Evolutionary conservation across 2,888 invertebrate species (phyloP).

Genomic region (Heliothis peltigera): DNA sequence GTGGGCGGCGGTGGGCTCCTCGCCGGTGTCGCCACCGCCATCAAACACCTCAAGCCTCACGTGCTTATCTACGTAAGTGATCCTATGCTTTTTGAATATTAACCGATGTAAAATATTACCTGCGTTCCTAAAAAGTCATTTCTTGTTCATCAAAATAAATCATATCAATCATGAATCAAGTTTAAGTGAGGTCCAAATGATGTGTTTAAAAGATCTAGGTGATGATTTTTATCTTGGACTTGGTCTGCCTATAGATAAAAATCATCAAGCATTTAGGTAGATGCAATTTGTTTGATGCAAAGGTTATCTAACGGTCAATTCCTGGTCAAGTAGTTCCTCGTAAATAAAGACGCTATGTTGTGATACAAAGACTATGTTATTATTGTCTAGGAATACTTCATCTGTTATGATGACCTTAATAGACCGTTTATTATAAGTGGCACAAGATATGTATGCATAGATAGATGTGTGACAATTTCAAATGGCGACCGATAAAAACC

Average conservation of each 20-base stretch:
- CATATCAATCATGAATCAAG: too few species aligned
- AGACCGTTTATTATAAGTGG: neutral
- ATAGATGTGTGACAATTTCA: neutral
- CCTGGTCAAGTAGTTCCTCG: constrained; percentile 6
- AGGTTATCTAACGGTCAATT: constrained; percentile 31
- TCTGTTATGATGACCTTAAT: neutral
- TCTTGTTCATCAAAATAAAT: too few species aligned
- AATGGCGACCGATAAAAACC: neutral
- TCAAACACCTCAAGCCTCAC: constrained; percentile 95
- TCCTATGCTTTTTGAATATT: neutral
- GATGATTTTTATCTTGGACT: too few species aligned
- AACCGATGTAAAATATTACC: too few species aligned
- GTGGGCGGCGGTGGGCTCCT: constrained; percentile 98
- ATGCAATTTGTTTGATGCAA: neutral
- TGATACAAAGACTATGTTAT: constrained; percentile 6
- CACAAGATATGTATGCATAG: neutral
- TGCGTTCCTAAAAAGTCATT: too few species aligned
- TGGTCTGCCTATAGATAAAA: too few species aligned
- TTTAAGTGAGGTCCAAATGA: too few species aligned
- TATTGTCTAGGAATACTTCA: constrained; percentile 3
- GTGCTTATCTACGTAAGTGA: constrained; percentile 95
- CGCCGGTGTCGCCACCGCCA: constrained; percentile 96
- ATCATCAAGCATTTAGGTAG: too few species aligned
- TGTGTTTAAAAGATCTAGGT: too few species aligned
- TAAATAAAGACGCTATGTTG: neutral